These are phyloP conservation scores for Spondyliosoma cantharus DNA, from an alignment of 2,797 vertebrate species.

Conservation along the genomic window DNA sequence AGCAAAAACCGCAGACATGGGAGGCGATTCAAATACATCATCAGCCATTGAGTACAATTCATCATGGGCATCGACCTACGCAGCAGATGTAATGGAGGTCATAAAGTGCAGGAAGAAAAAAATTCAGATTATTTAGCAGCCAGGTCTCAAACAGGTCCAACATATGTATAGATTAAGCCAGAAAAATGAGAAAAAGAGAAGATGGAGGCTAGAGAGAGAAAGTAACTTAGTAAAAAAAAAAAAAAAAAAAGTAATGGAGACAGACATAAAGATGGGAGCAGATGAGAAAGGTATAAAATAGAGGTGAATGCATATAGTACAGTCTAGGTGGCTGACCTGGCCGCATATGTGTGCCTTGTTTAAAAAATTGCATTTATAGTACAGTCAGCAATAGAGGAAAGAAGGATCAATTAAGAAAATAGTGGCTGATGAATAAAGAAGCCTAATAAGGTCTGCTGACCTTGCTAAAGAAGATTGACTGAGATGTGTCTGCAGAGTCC, in stretches of 20 bases:
- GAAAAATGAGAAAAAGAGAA: background rate
- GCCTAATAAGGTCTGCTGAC: constrained; percentile 77
- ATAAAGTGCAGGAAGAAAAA: background rate
- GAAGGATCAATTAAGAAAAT: background rate
- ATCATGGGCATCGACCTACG: constrained; percentile 87
- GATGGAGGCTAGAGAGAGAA: background rate
- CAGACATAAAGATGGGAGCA: background rate
- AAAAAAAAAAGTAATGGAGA: background rate
- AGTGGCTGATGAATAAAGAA: background rate
- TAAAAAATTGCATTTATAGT: background rate
- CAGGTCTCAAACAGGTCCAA: background rate
- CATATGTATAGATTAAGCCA: too few relatives aligned
- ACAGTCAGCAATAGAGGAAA: background rate
- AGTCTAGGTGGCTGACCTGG: background rate
- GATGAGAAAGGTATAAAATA: background rate
- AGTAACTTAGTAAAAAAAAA: too few relatives aligned
- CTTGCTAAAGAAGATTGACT: constrained; percentile 97
- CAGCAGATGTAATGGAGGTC: constrained; percentile 7
- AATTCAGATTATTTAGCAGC: background rate
- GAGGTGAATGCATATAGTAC: background rate
- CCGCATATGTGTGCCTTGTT: background rate
- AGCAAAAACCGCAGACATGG: constrained; percentile 87
- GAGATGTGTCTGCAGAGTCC: constrained; percentile 88
- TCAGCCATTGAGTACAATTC: constrained; percentile 94
- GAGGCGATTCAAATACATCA: constrained; percentile 96